Evolutionary conservation across 2,888 invertebrate genomes (phyloP).

Genomic region (Atethmia centrago): DNA sequence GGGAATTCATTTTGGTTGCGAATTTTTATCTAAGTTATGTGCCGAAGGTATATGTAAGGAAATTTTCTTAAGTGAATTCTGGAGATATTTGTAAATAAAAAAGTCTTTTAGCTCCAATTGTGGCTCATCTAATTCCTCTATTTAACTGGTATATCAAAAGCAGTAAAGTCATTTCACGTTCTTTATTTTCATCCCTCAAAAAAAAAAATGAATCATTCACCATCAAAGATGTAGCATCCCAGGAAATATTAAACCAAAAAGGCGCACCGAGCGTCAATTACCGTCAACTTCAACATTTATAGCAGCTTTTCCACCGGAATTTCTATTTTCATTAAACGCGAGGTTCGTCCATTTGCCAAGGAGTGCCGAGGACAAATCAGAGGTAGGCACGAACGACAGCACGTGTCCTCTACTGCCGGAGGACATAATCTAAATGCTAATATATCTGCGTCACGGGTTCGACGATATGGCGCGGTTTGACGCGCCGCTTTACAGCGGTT

Average conservation of each 20-base stretch:
- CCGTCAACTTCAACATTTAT: slow-evolving; percentile 54
- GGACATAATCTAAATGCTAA: slow-evolving; percentile 88
- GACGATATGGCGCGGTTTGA: slow-evolving; percentile 63
- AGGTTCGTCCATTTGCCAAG: slow-evolving; percentile 65
- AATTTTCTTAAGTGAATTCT: slow-evolving; percentile 53
- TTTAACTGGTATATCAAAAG: slow-evolving; percentile 5
- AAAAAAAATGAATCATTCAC: slow-evolving; percentile 24
- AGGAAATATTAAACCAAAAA: slow-evolving; percentile 47
- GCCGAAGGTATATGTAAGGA: slow-evolving; percentile 47
- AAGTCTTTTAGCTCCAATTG: slow-evolving; percentile 23
- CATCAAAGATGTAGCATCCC: slow-evolving; percentile 16
- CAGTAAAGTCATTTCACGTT: not conserved
- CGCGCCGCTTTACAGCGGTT: slow-evolving; percentile 47
- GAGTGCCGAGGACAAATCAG: slow-evolving; percentile 71
- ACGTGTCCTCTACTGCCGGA: slow-evolving; percentile 74
- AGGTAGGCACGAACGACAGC: slow-evolving; percentile 67
- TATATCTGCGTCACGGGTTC: slow-evolving; percentile 77
- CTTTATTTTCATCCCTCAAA: slow-evolving; percentile 1
- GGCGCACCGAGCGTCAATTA: slow-evolving; percentile 46
- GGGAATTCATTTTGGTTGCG: slow-evolving; percentile 69
- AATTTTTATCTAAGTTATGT: slow-evolving; percentile 65
- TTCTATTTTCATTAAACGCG: slow-evolving; percentile 68
- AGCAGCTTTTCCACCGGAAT: slow-evolving; percentile 55
- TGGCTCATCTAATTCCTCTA: not conserved
- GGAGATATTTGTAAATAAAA: slow-evolving; percentile 32